Conservation (phyloP, 2,797 vertebrate species). For the Petrocephalus schoutedeni region DNA sequence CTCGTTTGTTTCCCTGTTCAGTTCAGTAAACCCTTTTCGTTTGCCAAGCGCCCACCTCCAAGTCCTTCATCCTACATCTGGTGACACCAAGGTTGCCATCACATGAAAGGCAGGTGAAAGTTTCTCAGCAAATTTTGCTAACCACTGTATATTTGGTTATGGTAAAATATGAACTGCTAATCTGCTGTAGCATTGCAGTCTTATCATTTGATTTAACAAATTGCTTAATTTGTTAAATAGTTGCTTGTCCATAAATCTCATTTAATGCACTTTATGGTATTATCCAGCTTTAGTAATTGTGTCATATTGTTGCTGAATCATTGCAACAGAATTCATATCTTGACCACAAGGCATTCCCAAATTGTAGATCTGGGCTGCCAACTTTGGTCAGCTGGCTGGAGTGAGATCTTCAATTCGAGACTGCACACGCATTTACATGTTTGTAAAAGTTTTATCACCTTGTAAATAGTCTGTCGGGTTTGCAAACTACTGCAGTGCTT, state of each 20-base stretch:
- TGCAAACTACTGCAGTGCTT: too few relatives aligned
- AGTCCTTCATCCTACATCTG: too few relatives aligned
- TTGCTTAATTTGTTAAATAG: not conserved
- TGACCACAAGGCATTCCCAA: not conserved
- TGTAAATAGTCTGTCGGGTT: too few relatives aligned
- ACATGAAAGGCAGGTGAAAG: constrained; percentile 25
- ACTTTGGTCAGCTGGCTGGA: too few relatives aligned
- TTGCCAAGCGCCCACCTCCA: too few relatives aligned
- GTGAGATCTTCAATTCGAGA: too few relatives aligned
- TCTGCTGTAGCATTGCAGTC: not conserved
- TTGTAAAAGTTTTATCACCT: too few relatives aligned
- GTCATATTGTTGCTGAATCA: not conserved
- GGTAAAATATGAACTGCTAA: not conserved
- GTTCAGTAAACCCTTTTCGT: too few relatives aligned
- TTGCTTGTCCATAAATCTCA: not conserved
- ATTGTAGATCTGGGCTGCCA: not conserved
- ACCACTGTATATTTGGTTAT: not conserved
- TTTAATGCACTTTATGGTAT: not conserved
- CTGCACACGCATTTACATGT: too few relatives aligned
- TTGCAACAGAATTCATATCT: not conserved
- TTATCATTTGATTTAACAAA: not conserved
- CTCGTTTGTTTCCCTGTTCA: too few relatives aligned
- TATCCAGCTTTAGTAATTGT: not conserved
- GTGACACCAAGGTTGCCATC: constrained; percentile 46
- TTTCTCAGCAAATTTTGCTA: not conserved